phyloP scores from a whole-genome alignment of 2,888 invertebrate species.

The Sarcophaga rosellei region DNA sequence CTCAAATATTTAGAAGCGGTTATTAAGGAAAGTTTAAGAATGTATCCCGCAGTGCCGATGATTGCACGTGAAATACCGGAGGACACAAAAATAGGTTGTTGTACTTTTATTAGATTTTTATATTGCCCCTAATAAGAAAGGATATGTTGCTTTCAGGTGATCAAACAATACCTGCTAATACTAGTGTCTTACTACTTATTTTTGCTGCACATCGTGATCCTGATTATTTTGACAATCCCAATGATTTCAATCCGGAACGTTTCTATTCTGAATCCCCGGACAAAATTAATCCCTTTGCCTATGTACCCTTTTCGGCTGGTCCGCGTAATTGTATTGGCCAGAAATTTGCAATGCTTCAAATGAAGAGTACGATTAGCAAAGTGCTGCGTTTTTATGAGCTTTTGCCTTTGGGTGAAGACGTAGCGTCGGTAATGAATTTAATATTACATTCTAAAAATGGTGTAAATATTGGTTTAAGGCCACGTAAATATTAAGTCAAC shows the following conservation, averaged over 20 bases:
- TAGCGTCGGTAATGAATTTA: conserved; percentile 73
- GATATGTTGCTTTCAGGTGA: conserved; percentile 71
- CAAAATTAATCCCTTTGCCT: conserved; percentile 79
- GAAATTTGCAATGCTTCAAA: conserved; percentile 78
- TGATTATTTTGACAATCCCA: conserved; percentile 74
- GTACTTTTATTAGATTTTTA: conserved; percentile 66
- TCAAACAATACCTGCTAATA: conserved; percentile 73
- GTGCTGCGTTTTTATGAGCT: conserved; percentile 75
- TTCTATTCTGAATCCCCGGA: conserved; percentile 79
- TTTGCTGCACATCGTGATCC: conserved; percentile 75
- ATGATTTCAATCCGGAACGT: conserved; percentile 77
- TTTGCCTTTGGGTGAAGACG: conserved; percentile 74
- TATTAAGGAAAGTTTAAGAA: conserved; percentile 85
- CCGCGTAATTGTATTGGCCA: conserved; percentile 83
- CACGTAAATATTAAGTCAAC: conserved; percentile 36
- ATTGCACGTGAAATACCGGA: conserved; percentile 83
- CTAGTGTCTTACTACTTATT: conserved; percentile 73
- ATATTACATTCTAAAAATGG: conserved; percentile 75
- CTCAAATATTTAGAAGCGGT: conserved; percentile 83
- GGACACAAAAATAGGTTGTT: conserved; percentile 84
- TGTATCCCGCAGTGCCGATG: conserved; percentile 85
- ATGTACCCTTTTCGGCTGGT: conserved; percentile 84
- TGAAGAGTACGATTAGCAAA: conserved; percentile 76
- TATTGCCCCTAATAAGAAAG: neutral
- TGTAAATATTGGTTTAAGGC: conserved; percentile 74